Base-by-base conservation (phyloP, 1,140 invertebrate genomes). In the Drosophila quadrilineata region DNA sequence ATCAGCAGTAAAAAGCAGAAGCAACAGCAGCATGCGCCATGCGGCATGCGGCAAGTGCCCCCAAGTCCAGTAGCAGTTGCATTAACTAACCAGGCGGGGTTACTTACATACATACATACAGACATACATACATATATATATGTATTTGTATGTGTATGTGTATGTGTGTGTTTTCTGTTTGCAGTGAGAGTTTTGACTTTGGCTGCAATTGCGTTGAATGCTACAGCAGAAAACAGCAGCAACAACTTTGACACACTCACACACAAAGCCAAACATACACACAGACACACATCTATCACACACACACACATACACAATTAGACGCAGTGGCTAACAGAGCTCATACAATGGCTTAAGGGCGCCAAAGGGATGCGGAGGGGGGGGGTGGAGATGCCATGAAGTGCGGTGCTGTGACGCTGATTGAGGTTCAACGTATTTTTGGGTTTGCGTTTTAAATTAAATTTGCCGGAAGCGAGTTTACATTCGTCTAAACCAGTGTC, bases 371-470 rank as follows among this genome's bases (percentile, higher is more conserved):
- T 16, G 28, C 6, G 24, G 6, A 8, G 9, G 10, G 3, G 9
- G 21, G 22, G 10, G 22, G 3, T 35, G 49, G n/a, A n/a, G n/a
- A n/a, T n/a, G n/a, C n/a, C n/a, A n/a, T 19, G 9, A 22, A 50
- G 26, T 46, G 45, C 38, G 38, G 50, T 66, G 56, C 24, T 40
- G 14, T 35, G 22, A 45, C 68, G 64, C 65, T 84, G 77, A 84
- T 74, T 82, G 69, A 76, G 72, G 59, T 65, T 63, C 50, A 63
- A 28, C 59, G 52, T 26, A 66, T 41, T 65, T 72, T 58, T 65
- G 54, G 50, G 49, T 56, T 79, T 71, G 54, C 57, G 69, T 79
- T 84, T 74, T 64, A 79, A 85, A 85, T 84, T 71, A 85, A 85
- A 84, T 85, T 85, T 67, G 33, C 65, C 58, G 17, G 38, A 54